phyloP scores from a whole-genome alignment of 2,113 vertebrate species.

The Platycercus adscitus region DNA sequence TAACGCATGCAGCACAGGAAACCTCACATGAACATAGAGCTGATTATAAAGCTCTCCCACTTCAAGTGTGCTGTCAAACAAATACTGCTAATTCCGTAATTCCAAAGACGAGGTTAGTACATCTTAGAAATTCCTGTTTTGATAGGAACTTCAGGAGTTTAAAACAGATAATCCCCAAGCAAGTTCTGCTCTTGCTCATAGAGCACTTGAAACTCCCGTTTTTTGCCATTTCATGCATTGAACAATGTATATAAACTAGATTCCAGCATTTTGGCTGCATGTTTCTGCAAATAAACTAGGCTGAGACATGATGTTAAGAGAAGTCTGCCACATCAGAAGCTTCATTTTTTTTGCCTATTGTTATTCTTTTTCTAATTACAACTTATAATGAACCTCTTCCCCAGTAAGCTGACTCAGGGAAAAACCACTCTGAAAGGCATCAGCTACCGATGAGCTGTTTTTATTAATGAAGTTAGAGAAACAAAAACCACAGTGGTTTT shows the following conservation, averaged over 20 bases:
- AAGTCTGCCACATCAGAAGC: neutral
- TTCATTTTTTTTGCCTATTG: neutral
- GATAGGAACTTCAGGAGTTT: neutral
- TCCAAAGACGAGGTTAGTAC: neutral
- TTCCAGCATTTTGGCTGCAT: neutral
- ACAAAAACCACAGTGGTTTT: conserved; percentile 6
- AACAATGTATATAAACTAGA: neutral
- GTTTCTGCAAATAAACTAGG: neutral
- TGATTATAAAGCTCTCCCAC: neutral
- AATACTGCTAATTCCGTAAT: neutral
- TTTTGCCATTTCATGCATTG: neutral
- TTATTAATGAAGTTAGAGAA: conserved; percentile 47
- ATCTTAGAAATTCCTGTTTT: neutral
- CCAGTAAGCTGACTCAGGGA: conserved; percentile 11
- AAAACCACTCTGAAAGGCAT: conserved; percentile 14
- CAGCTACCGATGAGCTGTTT: conserved; percentile 38
- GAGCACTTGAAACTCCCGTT: neutral
- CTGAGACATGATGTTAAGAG: neutral
- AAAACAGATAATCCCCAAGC: neutral
- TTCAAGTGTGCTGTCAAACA: neutral
- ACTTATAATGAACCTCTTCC: neutral
- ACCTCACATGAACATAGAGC: rapidly evolving
- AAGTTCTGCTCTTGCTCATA: neutral
- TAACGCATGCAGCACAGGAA: rapidly evolving
- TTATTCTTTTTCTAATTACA: neutral